Evolutionary conservation across 2,797 vertebrate genomes (phyloP).

Genomic region (Pachyuromys duprasi): DNA sequence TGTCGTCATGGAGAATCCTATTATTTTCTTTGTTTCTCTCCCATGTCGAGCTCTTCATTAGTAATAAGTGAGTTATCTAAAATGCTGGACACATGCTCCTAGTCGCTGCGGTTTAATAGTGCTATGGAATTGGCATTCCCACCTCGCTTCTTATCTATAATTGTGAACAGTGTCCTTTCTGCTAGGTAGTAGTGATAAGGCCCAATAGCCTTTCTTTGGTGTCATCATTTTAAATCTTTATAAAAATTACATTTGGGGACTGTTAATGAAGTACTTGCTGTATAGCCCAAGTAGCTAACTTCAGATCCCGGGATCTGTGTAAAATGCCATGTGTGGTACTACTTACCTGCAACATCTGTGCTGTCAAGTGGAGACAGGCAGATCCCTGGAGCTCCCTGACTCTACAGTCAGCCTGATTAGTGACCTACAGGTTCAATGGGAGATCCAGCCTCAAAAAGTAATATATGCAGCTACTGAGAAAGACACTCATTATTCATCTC

Average conservation of each 20-base stretch:
- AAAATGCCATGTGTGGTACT: not conserved
- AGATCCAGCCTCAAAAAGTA: not conserved
- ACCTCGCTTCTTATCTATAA: not conserved
- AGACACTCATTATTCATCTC: too few relatives aligned
- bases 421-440: not conserved
- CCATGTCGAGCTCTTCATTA: not conserved
- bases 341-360: not conserved
- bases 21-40: not conserved
- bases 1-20: not conserved
- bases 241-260: not conserved
- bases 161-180: not conserved
- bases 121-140: not conserved
- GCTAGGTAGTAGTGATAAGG: not conserved
- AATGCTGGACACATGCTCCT: not conserved
- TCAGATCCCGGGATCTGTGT: not conserved
- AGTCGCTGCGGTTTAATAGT: not conserved
- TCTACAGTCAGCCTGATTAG: not conserved
- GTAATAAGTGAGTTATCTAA: not conserved
- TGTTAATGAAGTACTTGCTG: not conserved
- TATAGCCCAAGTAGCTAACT: not conserved
- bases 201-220: not conserved
- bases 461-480: not conserved
- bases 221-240: constrained; percentile 28
- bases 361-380: not conserved
- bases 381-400: not conserved